These are phyloP conservation scores for Pseudochaenichthys georgianus DNA, from an alignment of 2,797 vertebrate species.

Conservation along the genomic window DNA sequence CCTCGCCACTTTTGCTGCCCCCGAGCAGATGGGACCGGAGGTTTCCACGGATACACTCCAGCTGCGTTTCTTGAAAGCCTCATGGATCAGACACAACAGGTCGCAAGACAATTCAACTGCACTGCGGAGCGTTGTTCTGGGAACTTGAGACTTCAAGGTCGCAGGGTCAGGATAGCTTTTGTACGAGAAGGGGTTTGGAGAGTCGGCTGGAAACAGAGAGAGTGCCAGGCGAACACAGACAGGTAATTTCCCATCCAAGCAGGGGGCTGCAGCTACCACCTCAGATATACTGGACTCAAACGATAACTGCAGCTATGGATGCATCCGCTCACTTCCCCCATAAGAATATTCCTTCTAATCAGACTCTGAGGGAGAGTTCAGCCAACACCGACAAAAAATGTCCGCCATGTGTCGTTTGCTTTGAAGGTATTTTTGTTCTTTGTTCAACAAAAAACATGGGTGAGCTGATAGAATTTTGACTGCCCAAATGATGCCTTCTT, in stretches of 20 bases:
- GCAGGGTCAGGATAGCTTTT: constrained; percentile 39
- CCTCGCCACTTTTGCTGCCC: constrained; percentile 48
- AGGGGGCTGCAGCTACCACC: constrained; percentile 34
- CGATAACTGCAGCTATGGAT: constrained; percentile 45
- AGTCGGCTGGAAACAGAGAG: constrained; percentile 52
- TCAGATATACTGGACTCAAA: constrained; percentile 56
- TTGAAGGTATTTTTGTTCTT: constrained; percentile 40
- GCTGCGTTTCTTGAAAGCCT: constrained; percentile 65
- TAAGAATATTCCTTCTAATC: constrained; percentile 72
- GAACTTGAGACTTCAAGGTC: constrained; percentile 45
- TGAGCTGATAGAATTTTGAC: background rate
- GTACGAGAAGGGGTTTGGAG: constrained; percentile 30
- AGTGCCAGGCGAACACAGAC: constrained; percentile 60
- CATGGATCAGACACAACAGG: constrained; percentile 76
- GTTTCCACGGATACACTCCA: constrained; percentile 41
- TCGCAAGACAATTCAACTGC: constrained; percentile 50
- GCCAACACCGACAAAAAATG: constrained; percentile 59
- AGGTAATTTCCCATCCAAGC: constrained; percentile 74
- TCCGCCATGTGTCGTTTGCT: constrained; percentile 42
- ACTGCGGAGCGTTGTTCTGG: constrained; percentile 13
- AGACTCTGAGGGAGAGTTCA: constrained; percentile 69
- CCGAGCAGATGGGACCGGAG: constrained; percentile 71
- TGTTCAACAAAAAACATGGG: constrained; percentile 16
- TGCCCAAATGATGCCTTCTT: too few relatives aligned
- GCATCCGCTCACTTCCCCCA: constrained; percentile 19